These are phyloP conservation scores for Lampropteryx suffumata DNA, from an alignment of 2,888 invertebrate species.

Conservation along the genomic window DNA sequence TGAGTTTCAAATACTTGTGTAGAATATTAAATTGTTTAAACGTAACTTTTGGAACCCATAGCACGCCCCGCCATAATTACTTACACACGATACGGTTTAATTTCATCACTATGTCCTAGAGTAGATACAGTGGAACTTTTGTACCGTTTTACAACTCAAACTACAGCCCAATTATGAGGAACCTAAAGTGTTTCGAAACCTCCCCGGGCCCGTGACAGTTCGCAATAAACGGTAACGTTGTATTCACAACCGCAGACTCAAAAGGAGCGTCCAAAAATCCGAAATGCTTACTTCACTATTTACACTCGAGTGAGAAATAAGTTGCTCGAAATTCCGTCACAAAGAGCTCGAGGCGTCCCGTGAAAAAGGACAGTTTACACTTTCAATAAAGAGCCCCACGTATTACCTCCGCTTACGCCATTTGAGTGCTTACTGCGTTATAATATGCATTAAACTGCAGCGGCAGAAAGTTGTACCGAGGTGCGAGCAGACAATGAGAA, in stretches of 20 bases:
- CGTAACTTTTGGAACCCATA: slow-evolving; percentile 71
- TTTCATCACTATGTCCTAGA: slow-evolving; percentile 49
- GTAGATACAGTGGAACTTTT: no score
- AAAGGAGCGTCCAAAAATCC: slow-evolving; percentile 62
- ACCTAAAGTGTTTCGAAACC: slow-evolving; percentile 48
- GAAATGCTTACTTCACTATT: slow-evolving; percentile 64
- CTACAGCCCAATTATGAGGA: slow-evolving; percentile 41
- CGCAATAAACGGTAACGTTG: slow-evolving; percentile 50
- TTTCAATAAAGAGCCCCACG: slow-evolving; percentile 74
- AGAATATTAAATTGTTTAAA: slow-evolving; percentile 82
- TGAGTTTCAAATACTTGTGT: slow-evolving; percentile 78
- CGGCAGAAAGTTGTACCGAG: slow-evolving; percentile 66
- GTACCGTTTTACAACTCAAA: slow-evolving; percentile 31
- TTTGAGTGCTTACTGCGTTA: slow-evolving; percentile 75
- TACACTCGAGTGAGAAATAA: slow-evolving; percentile 69
- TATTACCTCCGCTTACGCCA: slow-evolving; percentile 72
- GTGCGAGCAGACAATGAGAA: slow-evolving; percentile 77
- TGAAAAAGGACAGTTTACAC: slow-evolving; percentile 80
- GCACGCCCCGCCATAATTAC: slow-evolving; percentile 59
- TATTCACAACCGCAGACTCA: slow-evolving; percentile 56
- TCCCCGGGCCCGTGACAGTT: slow-evolving; percentile 42
- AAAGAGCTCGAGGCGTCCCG: slow-evolving; percentile 70
- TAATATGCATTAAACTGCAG: slow-evolving; percentile 81
- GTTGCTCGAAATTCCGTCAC: slow-evolving; percentile 71
- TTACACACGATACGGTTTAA: slow-evolving; percentile 50